A percentile compares a stretch with the other conserved stretches of the same genome.
These are phyloP conservation scores for Macrobrachium rosenbergii DNA, from an alignment of 1,140 invertebrate species.

Conservation along the genomic window DNA sequence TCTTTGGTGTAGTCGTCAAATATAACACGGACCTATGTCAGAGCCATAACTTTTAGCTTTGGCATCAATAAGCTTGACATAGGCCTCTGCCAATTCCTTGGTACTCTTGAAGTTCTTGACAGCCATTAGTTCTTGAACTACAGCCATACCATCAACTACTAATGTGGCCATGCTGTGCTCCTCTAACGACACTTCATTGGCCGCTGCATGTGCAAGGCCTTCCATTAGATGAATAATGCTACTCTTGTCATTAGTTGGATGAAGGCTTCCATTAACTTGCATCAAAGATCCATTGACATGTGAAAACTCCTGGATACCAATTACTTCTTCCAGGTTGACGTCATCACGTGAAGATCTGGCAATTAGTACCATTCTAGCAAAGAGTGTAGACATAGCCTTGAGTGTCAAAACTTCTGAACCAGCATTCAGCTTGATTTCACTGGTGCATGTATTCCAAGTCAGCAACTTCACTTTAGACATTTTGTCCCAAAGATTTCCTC, in stretches of 20 bases:
- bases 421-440: too few species aligned
- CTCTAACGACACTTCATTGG: not conserved
- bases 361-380: too few species aligned
- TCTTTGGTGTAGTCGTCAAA: slow-evolving; percentile 38
- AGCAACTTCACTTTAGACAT: too few species aligned
- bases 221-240: slow-evolving; percentile 13
- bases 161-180: not conserved
- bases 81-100: slow-evolving; percentile 12
- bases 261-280: slow-evolving; percentile 24
- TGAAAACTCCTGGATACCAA: too few species aligned
- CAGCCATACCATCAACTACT: slow-evolving; percentile 39
- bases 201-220: too few species aligned
- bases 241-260: slow-evolving; percentile 36
- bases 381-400: too few species aligned
- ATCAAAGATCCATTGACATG: slow-evolving; percentile 10
- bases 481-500: too few species aligned
- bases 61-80: too few species aligned
- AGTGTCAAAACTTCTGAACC: too few species aligned
- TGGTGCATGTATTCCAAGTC: too few species aligned
- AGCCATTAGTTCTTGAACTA: slow-evolving; percentile 25
- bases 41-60: slow-evolving; percentile 22
- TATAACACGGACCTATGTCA: not conserved
- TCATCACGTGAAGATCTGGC: too few species aligned
- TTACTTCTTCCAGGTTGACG: too few species aligned
- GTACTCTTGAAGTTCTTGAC: slow-evolving; percentile 28